A percentile compares a stretch with the other conserved stretches of the same genome.
Evolutionary conservation across 2,888 invertebrate species (phyloP).

Genomic region (Drosophila lacicola): DNA sequence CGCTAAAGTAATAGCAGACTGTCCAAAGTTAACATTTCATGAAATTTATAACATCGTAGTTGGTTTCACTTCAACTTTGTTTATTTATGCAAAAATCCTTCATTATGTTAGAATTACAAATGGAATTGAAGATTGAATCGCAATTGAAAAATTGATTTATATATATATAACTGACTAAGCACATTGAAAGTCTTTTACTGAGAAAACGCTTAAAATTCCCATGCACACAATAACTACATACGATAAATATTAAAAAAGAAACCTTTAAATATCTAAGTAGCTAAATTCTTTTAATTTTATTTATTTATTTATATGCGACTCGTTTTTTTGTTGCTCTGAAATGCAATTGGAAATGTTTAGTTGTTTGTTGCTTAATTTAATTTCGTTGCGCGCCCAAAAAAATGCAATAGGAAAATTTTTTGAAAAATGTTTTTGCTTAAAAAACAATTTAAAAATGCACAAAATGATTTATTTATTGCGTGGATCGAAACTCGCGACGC

Average conservation of each 20-base stretch:
- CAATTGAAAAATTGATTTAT: slow-evolving; percentile 34
- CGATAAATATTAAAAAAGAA: slow-evolving; percentile 54
- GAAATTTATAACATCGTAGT: not conserved
- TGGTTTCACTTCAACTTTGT: slow-evolving; percentile 66
- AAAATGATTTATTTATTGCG: slow-evolving; percentile 32
- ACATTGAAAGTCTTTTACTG: slow-evolving; percentile 57
- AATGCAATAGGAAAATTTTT: slow-evolving; percentile 19
- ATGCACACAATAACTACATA: slow-evolving; percentile 50
- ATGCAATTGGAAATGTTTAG: slow-evolving; percentile 65
- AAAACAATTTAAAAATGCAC: slow-evolving; percentile 14
- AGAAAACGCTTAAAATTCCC: slow-evolving; percentile 45
- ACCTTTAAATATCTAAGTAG: slow-evolving; percentile 56
- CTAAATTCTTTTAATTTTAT: slow-evolving; percentile 28
- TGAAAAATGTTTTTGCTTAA: slow-evolving; percentile 1
- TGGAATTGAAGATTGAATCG: slow-evolving; percentile 59
- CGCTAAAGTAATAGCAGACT: not conserved
- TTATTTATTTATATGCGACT: slow-evolving; percentile 9
- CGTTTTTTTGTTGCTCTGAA: slow-evolving; percentile 52
- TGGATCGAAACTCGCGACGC: slow-evolving; percentile 40
- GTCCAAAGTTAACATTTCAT: not conserved
- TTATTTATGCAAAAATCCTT: slow-evolving; percentile 74
- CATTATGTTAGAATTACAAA: slow-evolving; percentile 67
- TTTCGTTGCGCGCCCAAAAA: slow-evolving; percentile 44
- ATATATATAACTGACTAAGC: slow-evolving; percentile 49
- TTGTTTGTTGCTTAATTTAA: slow-evolving; percentile 31